These are phyloP conservation scores for Hesperophylax magnus DNA, from an alignment of 1,140 invertebrate species.

Conservation along the genomic window DNA sequence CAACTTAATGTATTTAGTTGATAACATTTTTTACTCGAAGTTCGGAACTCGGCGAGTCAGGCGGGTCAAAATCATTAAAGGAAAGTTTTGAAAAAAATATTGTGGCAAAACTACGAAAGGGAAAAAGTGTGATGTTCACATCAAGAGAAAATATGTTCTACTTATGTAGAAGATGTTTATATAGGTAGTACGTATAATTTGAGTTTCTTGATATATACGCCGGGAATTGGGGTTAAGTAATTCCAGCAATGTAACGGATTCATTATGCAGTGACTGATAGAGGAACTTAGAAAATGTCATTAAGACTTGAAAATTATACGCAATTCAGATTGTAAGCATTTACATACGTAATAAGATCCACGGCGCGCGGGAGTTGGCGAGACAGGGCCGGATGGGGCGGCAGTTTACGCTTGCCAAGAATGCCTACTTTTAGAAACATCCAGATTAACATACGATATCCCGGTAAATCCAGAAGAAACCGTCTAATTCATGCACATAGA, in stretches of 20 bases:
- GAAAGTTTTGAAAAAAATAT: too few species aligned
- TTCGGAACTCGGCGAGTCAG: too few species aligned
- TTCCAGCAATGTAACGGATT: background rate
- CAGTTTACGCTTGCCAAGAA: background rate
- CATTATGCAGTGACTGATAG: slow-evolving; percentile 25
- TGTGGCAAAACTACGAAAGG: background rate
- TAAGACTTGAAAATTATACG: slow-evolving; percentile 38
- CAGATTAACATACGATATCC: too few species aligned
- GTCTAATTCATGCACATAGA: too few species aligned
- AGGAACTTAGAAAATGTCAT: slow-evolving; percentile 36
- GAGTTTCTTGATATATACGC: background rate
- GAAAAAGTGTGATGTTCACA: background rate
- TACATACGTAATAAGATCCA: slow-evolving; percentile 12
- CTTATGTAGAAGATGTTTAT: too few species aligned
- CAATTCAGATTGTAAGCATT: slow-evolving; percentile 25
- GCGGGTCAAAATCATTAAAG: too few species aligned
- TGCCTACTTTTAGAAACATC: too few species aligned
- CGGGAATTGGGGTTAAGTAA: background rate
- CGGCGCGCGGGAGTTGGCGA: background rate
- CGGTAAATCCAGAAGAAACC: too few species aligned
- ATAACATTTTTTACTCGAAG: too few species aligned
- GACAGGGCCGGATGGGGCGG: background rate
- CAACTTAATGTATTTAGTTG: too few species aligned
- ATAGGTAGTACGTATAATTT: too few species aligned
- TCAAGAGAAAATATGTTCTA: background rate